Evolutionary conservation across 2,888 invertebrate genomes (phyloP).

Genomic region (Polydrusus tereticollis): DNA sequence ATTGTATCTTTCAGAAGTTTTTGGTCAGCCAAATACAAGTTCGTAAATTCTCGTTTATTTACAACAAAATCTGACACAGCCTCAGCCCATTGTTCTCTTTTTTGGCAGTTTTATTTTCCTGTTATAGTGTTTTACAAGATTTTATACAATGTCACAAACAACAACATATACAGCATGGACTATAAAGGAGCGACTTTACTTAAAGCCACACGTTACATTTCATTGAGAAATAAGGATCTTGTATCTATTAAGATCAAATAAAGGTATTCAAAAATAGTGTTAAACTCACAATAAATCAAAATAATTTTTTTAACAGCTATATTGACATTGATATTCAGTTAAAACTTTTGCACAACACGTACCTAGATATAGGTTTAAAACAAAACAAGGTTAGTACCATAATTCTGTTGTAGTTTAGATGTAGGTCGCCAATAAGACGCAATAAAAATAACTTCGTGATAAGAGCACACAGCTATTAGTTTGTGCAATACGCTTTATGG

Average conservation of each 20-base stretch:
- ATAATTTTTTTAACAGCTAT: no score
- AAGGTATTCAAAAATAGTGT: no score
- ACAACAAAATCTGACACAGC: constrained; percentile 47
- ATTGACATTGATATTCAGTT: no score
- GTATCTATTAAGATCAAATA: no score
- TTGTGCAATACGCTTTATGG: no score
- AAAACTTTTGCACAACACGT: no score
- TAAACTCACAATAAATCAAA: no score
- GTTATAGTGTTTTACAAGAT: constrained; percentile 43
- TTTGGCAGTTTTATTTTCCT: constrained; percentile 46
- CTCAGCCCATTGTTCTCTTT: constrained; percentile 47
- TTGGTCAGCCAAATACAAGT: constrained; percentile 47
- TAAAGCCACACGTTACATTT: not conserved
- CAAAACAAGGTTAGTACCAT: not conserved
- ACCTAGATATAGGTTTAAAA: no score
- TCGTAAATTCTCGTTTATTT: constrained; percentile 48
- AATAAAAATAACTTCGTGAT: not conserved
- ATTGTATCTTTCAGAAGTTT: constrained; percentile 47
- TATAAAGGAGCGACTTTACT: not conserved
- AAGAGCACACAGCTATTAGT: not conserved
- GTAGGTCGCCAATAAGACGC: not conserved
- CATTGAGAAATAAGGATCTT: no score
- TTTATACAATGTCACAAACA: constrained; percentile 38
- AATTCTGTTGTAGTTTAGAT: not conserved
- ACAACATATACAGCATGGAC: constrained; percentile 3